These are phyloP conservation scores for Atrina japonica DNA, from an alignment of 2,888 invertebrate genomes.

Conservation along the genomic window DNA sequence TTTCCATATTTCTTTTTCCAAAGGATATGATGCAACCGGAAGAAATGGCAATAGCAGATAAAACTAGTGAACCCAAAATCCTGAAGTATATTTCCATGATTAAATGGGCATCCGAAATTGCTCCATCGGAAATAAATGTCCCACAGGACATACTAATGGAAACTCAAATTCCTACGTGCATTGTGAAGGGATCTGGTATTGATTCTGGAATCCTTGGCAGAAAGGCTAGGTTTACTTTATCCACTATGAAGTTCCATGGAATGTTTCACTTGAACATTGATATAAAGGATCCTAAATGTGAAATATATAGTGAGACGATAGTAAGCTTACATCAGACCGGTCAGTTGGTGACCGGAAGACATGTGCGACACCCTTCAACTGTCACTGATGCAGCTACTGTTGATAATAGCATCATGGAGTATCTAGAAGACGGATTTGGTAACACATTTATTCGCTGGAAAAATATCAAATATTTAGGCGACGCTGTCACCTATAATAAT, in stretches of 20 bases:
- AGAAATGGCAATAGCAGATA: conserved; percentile 75
- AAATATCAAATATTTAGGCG: conserved; percentile 35
- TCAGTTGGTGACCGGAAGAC: conserved; percentile 37
- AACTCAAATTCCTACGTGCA: conserved; percentile 57
- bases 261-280: conserved; percentile 61
- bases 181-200: conserved; percentile 76
- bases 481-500: neutral
- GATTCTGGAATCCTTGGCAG: conserved; percentile 77
- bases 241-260: conserved; percentile 29
- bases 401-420: conserved; percentile 32
- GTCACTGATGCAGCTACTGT: conserved; percentile 6
- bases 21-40: conserved; percentile 71
- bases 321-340: conserved; percentile 56
- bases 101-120: conserved; percentile 67
- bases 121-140: conserved; percentile 35
- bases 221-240: conserved; percentile 75
- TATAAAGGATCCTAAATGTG: conserved; percentile 73
- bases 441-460: conserved; percentile 69
- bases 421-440: conserved; percentile 65
- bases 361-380: conserved; percentile 51
- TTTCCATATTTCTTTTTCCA: neutral
- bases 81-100: conserved; percentile 73
- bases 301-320: conserved; percentile 67
- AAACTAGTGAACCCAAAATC: conserved; percentile 69
- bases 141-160: conserved; percentile 43